phyloP scores from a whole-genome alignment of 2,113 vertebrate genomes.

The Lanius ludovicianus region DNA sequence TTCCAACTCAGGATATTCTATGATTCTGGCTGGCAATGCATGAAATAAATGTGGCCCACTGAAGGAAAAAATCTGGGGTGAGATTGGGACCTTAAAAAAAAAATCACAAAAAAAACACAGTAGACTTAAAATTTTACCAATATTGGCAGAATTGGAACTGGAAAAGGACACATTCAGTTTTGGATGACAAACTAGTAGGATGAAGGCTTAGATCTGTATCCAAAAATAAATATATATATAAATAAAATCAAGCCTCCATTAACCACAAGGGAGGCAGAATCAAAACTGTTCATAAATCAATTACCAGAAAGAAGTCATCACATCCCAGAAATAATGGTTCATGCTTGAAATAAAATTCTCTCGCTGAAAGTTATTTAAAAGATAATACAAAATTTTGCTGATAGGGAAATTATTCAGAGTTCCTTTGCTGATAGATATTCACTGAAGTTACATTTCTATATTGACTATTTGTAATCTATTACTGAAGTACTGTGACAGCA shows the following conservation, averaged over 20 bases:
- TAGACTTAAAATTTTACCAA: background rate
- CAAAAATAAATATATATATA: background rate
- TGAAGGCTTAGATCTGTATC: background rate
- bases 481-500: background rate
- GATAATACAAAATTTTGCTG: background rate
- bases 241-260: background rate
- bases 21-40: background rate
- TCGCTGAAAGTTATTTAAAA: background rate
- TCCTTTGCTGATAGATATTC: background rate
- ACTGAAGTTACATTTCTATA: background rate
- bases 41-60: background rate
- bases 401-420: background rate
- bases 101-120: accelerated
- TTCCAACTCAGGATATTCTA: background rate
- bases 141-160: background rate
- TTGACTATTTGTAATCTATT: background rate
- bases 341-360: background rate
- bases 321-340: background rate
- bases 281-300: background rate
- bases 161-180: background rate
- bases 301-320: background rate
- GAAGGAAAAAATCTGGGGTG: background rate
- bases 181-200: background rate
- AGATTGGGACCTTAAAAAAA: background rate
- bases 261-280: background rate